Evolutionary conservation across 2,113 vertebrate species (phyloP).

Genomic region (cat (Felis catus)): F.catus_Fca126_mat1.0 CM031416.1:147563001-147563500

Average conservation of each 20-base stretch:
- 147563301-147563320: too few relatives aligned
- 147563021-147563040: neutral
- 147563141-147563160: neutral
- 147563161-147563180: neutral
- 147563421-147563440: too few relatives aligned
- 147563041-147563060: neutral
- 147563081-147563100: neutral
- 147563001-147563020: neutral
- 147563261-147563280: neutral
- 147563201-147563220: neutral
- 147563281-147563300: neutral
- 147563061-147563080: neutral
- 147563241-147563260: neutral
- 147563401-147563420: too few relatives aligned
- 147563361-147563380: too few relatives aligned
- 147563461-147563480: too few relatives aligned
- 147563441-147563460: too few relatives aligned
- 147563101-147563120: neutral
- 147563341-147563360: too few relatives aligned
- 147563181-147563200: neutral
- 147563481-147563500: too few relatives aligned
- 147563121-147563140: neutral
- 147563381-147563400: too few relatives aligned
- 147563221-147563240: too few relatives aligned
- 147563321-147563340: too few relatives aligned